Evolutionary conservation across 2,113 vertebrate genomes (phyloP).

Genomic region (Dendrocopos noguchii): DNA sequence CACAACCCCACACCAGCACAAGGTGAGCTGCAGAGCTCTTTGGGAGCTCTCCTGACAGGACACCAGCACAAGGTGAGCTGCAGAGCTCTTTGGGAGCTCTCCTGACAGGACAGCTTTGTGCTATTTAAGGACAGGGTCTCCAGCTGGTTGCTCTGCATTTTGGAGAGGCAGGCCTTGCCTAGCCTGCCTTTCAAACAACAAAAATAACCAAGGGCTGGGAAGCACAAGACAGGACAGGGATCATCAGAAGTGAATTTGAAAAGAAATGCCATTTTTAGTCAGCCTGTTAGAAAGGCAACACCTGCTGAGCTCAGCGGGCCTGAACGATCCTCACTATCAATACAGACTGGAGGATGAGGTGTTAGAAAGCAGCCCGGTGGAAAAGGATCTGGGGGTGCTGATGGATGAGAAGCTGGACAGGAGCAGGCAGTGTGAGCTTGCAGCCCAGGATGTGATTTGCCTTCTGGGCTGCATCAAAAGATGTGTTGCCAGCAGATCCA

Average conservation of each 20-base stretch:
- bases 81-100: background rate
- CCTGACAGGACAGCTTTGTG: background rate
- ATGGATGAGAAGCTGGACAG: too few species aligned
- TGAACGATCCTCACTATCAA: too few species aligned
- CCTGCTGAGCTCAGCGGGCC: background rate
- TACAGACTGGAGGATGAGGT: too few species aligned
- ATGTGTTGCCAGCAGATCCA: too few species aligned
- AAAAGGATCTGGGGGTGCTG: too few species aligned
- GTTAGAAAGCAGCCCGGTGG: too few species aligned
- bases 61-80: background rate
- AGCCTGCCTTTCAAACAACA: background rate
- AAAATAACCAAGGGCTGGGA: background rate
- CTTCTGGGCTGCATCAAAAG: too few species aligned
- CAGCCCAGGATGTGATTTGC: too few species aligned
- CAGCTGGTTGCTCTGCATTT: background rate
- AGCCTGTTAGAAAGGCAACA: background rate
- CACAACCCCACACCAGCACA: background rate
- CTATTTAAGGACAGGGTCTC: background rate
- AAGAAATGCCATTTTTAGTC: background rate
- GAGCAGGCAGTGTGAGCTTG: too few species aligned
- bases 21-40: background rate
- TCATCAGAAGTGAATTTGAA: background rate
- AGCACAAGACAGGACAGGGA: background rate
- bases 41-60: background rate
- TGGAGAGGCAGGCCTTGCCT: background rate